Evolutionary conservation across 2,797 vertebrate species (phyloP).

Genomic region (Benthosema pterotum): DNA sequence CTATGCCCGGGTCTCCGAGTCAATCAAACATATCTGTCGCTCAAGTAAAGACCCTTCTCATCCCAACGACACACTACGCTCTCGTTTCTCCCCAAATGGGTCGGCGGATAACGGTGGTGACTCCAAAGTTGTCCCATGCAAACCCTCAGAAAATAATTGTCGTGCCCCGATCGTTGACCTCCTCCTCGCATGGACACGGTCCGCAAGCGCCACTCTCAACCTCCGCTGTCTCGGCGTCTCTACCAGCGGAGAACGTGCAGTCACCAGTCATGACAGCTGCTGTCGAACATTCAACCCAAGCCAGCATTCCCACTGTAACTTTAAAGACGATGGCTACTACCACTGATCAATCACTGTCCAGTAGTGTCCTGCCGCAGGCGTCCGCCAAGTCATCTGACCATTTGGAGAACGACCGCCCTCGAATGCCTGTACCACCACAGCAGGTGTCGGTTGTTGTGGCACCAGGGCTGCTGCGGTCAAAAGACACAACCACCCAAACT

Average conservation of each 20-base stretch:
- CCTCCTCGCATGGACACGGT: not conserved
- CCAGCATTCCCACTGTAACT: not conserved
- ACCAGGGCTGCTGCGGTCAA: slow-evolving; percentile 4
- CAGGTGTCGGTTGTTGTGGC: not conserved
- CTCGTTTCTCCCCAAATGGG: not conserved
- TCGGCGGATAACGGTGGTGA: not conserved
- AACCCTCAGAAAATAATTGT: slow-evolving; percentile 37
- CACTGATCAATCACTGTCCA: not conserved
- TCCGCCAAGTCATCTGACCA: not conserved
- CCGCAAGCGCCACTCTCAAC: slow-evolving; percentile 10
- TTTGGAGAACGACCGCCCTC: not conserved
- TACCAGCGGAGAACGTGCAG: slow-evolving; percentile 6
- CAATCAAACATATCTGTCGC: not conserved
- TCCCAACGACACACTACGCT: not conserved
- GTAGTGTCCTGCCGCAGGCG: slow-evolving; percentile 1
- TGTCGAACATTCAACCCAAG: not conserved
- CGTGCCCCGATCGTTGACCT: slow-evolving; percentile 20
- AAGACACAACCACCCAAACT: not conserved
- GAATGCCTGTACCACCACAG: slow-evolving; percentile 47
- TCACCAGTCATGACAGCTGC: not conserved
- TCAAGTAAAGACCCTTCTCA: not conserved
- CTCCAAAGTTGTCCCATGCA: not conserved
- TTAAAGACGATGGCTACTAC: slow-evolving; percentile 3
- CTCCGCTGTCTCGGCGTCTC: slow-evolving; percentile 20
- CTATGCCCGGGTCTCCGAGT: not conserved